phyloP scores from a whole-genome alignment of 2,888 invertebrate species.

The Dolomedes plantarius region DNA sequence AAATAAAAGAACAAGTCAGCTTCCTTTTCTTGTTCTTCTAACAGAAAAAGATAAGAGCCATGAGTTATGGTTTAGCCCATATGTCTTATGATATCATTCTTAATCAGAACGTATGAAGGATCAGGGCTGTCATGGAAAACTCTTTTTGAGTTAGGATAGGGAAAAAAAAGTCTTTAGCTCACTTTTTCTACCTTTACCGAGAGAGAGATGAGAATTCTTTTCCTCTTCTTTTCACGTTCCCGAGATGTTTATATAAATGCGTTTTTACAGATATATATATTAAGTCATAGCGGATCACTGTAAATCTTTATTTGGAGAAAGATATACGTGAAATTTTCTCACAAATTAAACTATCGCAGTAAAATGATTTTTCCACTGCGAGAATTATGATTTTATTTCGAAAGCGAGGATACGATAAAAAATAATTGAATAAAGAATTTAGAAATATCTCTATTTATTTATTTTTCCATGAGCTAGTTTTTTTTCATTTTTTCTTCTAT shows the following conservation, averaged over 20 bases:
- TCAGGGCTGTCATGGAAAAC: not conserved
- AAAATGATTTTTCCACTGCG: no score
- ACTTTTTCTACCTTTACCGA: not conserved
- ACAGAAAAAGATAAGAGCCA: slow-evolving; percentile 1
- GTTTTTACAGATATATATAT: not conserved
- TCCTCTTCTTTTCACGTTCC: not conserved
- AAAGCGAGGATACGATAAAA: no score
- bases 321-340: not conserved
- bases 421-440: no score
- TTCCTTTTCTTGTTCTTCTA: slow-evolving; percentile 3
- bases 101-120: slow-evolving; percentile 12
- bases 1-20: not conserved
- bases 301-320: not conserved
- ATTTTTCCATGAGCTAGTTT: no score
- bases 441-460: no score
- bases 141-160: slow-evolving; percentile 5
- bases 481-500: no score
- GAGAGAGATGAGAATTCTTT: not conserved
- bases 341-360: not conserved
- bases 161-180: not conserved
- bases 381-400: no score
- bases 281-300: not conserved
- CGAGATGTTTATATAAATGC: not conserved
- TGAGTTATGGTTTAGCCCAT: slow-evolving; percentile 16
- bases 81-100: slow-evolving; percentile 18